phyloP scores from a whole-genome alignment of 2,888 invertebrate species.

The Neoscelio sp. region DNA sequence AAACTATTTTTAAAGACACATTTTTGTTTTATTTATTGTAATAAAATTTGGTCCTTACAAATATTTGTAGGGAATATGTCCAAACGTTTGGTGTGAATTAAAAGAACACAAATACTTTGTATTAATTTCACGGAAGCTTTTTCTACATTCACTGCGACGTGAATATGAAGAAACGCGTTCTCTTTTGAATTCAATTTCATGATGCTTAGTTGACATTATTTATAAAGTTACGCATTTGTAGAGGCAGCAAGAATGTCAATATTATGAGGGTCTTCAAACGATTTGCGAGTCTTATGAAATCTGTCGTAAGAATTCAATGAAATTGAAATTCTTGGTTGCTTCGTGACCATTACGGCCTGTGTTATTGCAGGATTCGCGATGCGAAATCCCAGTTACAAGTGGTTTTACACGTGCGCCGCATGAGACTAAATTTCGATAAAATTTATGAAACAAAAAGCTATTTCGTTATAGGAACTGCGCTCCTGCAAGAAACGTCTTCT shows the following conservation, averaged over 20 bases:
- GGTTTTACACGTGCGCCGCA: not conserved
- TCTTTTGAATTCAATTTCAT: not conserved
- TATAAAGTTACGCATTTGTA: not conserved
- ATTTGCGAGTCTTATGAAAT: not conserved
- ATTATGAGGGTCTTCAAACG: constrained; percentile 2
- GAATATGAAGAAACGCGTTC: not conserved
- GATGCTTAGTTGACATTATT: constrained; percentile 1
- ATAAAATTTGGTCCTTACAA: too few species aligned
- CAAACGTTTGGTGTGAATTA: too few species aligned
- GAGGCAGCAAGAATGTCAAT: not conserved
- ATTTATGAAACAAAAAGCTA: not conserved
- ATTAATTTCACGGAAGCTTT: too few species aligned
- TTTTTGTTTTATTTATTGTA: too few species aligned
- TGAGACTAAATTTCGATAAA: not conserved
- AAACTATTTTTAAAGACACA: too few species aligned
- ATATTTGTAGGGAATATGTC: too few species aligned
- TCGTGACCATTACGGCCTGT: not conserved
- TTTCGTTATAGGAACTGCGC: too few species aligned
- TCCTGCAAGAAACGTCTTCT: too few species aligned
- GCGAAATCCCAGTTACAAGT: not conserved
- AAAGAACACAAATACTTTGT: too few species aligned
- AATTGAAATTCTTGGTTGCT: not conserved
- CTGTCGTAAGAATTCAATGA: constrained; percentile 1
- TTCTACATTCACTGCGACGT: too few species aligned
- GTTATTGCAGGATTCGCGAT: constrained; percentile 2